Evolutionary conservation across 2,888 invertebrate genomes (phyloP).

Genomic region (Pachydiplax longipennis): DNA sequence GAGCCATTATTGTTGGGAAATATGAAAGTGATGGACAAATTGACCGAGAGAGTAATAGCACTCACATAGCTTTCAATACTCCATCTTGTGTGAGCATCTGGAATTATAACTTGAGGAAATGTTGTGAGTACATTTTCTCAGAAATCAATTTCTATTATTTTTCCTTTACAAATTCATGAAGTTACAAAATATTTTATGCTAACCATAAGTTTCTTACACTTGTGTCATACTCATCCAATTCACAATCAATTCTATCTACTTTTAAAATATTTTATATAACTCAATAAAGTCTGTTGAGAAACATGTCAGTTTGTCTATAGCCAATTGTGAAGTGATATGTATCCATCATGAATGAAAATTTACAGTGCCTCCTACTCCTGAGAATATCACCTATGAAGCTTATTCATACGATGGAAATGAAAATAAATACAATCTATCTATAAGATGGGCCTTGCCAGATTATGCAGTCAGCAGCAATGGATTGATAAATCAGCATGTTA

Average conservation of each 20-base stretch:
- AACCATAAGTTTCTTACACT: no score
- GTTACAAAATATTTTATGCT: no score
- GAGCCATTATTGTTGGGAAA: background rate
- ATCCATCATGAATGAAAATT: no score
- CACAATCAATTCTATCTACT: no score
- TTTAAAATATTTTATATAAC: no score
- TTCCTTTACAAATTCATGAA: background rate
- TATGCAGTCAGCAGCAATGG: background rate
- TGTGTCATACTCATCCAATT: no score
- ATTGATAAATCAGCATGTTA: background rate
- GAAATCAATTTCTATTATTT: background rate
- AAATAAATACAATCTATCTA: background rate
- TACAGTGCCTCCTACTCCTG: conserved; percentile 14
- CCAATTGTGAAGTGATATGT: no score
- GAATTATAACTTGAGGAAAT: background rate
- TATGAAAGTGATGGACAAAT: background rate
- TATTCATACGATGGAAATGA: background rate
- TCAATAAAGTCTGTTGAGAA: no score
- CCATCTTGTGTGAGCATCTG: background rate
- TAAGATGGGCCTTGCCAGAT: background rate
- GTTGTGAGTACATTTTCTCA: background rate
- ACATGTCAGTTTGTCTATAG: no score
- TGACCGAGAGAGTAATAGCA: background rate
- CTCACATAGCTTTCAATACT: background rate
- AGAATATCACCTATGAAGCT: background rate